Percentiles rank a stretch among this genome's conserved stretches.
phyloP scores from a whole-genome alignment of 2,888 invertebrate species.

The Mesopsocus fuscifrons region DNA sequence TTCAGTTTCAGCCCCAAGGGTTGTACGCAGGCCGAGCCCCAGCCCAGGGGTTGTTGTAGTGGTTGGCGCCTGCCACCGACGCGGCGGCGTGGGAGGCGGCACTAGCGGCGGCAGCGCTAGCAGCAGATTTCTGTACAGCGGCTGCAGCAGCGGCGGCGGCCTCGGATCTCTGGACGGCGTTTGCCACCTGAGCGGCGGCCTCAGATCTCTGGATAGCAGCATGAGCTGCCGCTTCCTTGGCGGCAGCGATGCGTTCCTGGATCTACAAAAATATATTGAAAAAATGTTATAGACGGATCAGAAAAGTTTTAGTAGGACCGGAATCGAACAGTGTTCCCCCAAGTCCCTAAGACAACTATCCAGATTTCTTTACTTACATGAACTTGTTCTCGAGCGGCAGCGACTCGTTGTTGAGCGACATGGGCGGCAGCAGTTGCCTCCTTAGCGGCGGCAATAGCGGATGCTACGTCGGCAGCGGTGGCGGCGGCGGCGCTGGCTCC shows the following conservation, averaged over 20 bases:
- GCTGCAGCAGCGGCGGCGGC: constrained; percentile 44
- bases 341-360: no score
- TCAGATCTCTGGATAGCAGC: constrained; percentile 40
- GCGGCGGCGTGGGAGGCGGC: constrained; percentile 27
- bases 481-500: constrained; percentile 21
- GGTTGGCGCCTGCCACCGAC: constrained; percentile 1
- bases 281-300: no score
- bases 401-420: constrained; percentile 42
- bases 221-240: constrained; percentile 52
- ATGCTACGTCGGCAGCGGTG: constrained; percentile 42
- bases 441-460: constrained; percentile 52
- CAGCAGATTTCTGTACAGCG: constrained; percentile 31
- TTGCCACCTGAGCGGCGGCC: constrained; percentile 25
- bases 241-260: constrained; percentile 50
- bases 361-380: no score
- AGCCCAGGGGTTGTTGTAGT: neutral
- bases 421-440: constrained; percentile 48
- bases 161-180: constrained; percentile 43
- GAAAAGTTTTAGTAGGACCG: no score
- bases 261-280: constrained; percentile 21
- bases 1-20: neutral
- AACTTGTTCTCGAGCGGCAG: constrained; percentile 46
- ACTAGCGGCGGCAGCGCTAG: constrained; percentile 21
- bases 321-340: no score
- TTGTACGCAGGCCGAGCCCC: neutral